Evolutionary conservation across 2,113 vertebrate genomes (phyloP).

Genomic region (Bothrops jararaca): DNA sequence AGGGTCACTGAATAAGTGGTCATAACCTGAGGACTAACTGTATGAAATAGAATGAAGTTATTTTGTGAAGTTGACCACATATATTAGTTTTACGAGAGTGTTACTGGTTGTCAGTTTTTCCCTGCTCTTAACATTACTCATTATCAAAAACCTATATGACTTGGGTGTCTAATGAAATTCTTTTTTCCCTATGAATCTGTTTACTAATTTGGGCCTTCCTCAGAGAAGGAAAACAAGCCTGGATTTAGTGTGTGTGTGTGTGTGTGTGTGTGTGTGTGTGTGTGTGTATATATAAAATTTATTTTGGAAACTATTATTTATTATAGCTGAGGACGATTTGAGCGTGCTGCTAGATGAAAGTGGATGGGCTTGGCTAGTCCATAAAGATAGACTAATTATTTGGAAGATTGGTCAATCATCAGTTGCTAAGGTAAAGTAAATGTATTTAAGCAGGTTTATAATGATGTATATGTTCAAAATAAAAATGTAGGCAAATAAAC

Average conservation of each 20-base stretch:
- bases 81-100: neutral
- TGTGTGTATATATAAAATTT: neutral
- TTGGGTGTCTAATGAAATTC: neutral
- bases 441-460: neutral
- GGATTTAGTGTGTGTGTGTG: neutral
- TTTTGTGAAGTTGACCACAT: neutral
- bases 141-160: no score
- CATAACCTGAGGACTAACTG: neutral
- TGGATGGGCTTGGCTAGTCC: conserved; percentile 94
- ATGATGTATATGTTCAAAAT: neutral
- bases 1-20: neutral
- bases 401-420: conserved; percentile 91
- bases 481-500: neutral
- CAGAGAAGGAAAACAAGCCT: neutral
- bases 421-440: conserved; percentile 83
- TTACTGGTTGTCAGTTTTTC: neutral
- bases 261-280: no score
- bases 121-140: neutral
- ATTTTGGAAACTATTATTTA: conserved; percentile 10
- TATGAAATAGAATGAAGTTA: neutral
- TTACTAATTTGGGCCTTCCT: neutral
- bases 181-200: neutral
- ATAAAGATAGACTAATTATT: conserved; percentile 84
- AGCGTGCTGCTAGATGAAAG: conserved; percentile 84
- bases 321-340: conserved; percentile 79